Evolutionary conservation across 1,140 invertebrate species (phyloP), one percentile per base, ranked within the genome.

Genomic region (Papilio glaucus): DNA sequence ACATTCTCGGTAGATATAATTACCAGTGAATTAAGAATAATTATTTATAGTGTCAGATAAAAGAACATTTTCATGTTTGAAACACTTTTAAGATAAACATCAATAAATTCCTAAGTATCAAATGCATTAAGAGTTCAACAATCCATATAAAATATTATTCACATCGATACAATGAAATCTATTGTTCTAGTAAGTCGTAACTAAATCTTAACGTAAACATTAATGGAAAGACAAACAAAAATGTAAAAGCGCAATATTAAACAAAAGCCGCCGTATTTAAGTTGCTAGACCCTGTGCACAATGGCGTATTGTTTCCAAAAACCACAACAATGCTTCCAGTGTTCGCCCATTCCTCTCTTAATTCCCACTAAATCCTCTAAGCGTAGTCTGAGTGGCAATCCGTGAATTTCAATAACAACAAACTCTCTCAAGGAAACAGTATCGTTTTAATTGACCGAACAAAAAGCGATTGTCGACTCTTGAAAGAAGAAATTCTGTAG

Each of bases 281-380:
- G 79, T 79, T 76, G 74, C 78, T 72, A 76, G 71, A 77, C 72
- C 78, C 72, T 61, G 76, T 68, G 77, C 75, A 90, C 88, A 91
- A 91, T 87, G 75, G 78, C 29, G 78, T 77, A 88, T 90, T 91
- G 89, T 91, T 88, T 79, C 75, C 80, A 45, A 83, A 85, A 84
- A 83, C 79, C 71, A 60, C 74, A 71, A 89, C 86, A 91, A 88
- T 85, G 68, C 69, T n/a, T 62, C 13, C 75, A 81, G 81, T 87
- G 83, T 89, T 84, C 78, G 72, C 72, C 71, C 77, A 79, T 82
- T 83, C 72, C 78, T 73, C 80, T 79, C 77, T 79, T 86, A 88
- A 89, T 89, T 84, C 84, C 78, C 70, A 80, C 84, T 79, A 88
- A 91, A 89, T 84, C 84, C 80, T 84, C 83, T 76, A 87, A 90